A percentile compares a stretch with the other conserved stretches of the same genome.
phyloP scores from a whole-genome alignment of 1,140 invertebrate genomes.

The Thaumetopoea pityocampa region DNA sequence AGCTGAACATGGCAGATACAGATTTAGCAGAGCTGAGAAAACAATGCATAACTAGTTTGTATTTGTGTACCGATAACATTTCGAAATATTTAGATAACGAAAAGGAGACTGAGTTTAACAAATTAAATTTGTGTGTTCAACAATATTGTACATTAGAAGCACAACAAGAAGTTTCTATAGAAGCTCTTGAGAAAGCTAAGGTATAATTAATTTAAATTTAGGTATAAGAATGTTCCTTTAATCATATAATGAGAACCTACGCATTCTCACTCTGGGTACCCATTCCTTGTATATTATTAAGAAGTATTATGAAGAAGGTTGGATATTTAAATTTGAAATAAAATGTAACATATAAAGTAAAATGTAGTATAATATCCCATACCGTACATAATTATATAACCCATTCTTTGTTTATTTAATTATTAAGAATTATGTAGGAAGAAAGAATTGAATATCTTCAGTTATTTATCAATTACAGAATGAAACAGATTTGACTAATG shows the following conservation, averaged over 20 bases:
- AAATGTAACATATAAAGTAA: too few relatives aligned
- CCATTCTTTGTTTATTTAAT: too few relatives aligned
- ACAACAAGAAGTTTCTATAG: constrained; percentile 38
- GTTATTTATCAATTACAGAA: constrained; percentile 28
- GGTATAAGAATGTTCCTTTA: constrained; percentile 1
- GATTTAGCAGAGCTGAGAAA: constrained; percentile 46
- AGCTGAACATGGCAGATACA: constrained; percentile 45
- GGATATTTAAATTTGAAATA: too few relatives aligned
- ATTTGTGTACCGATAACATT: constrained; percentile 49
- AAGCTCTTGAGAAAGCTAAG: constrained; percentile 42
- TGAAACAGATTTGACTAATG: constrained; percentile 37
- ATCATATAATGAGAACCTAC: too few relatives aligned
- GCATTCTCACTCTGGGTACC: too few relatives aligned
- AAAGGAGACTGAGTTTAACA: constrained; percentile 37
- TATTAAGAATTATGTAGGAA: too few relatives aligned
- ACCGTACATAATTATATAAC: too few relatives aligned
- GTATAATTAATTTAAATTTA: constrained; percentile 22
- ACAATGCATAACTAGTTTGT: constrained; percentile 48
- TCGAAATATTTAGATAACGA: constrained; percentile 48
- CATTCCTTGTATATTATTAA: too few relatives aligned
- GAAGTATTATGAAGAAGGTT: too few relatives aligned
- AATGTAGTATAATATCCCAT: too few relatives aligned
- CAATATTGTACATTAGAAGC: constrained; percentile 49
- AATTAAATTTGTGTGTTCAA: constrained; percentile 37
- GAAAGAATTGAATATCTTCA: too few relatives aligned